phyloP scores from a whole-genome alignment of 2,797 vertebrate species.

The Enteromius paludinosus region DNA sequence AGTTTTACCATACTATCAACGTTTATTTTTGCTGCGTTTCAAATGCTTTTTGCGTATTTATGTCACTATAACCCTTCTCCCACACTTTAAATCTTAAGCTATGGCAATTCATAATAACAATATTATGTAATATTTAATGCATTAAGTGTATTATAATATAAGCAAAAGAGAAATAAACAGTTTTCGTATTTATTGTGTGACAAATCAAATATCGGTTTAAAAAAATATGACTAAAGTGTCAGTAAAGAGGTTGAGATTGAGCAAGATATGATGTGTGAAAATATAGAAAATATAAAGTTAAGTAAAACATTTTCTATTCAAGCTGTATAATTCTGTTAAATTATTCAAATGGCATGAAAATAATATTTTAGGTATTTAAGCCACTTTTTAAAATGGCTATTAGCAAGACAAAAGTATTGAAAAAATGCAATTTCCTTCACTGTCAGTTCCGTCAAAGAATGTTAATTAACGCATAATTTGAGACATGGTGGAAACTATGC shows the following conservation, averaged over 20 bases:
- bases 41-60: not conserved
- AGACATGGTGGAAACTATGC: not conserved
- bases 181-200: not conserved
- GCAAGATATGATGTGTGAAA: not conserved
- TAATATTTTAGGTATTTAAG: not conserved
- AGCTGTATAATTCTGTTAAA: not conserved
- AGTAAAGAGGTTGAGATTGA: not conserved
- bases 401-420: not conserved
- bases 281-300: not conserved
- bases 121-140: not conserved
- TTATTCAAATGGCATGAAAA: not conserved
- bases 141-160: not conserved
- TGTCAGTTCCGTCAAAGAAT: not conserved
- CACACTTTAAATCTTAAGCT: not conserved
- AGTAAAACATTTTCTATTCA: not conserved
- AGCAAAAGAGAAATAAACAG: not conserved
- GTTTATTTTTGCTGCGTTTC: not conserved
- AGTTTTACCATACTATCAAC: not conserved
- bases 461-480: not conserved
- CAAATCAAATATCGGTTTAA: not conserved
- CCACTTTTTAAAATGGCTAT: not conserved
- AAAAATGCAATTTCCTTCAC: not conserved
- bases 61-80: no score
- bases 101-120: not conserved
- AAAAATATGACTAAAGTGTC: not conserved